Conservation (phyloP, 1,140 invertebrate genomes). For the Leguminivora glycinivorella region DNA sequence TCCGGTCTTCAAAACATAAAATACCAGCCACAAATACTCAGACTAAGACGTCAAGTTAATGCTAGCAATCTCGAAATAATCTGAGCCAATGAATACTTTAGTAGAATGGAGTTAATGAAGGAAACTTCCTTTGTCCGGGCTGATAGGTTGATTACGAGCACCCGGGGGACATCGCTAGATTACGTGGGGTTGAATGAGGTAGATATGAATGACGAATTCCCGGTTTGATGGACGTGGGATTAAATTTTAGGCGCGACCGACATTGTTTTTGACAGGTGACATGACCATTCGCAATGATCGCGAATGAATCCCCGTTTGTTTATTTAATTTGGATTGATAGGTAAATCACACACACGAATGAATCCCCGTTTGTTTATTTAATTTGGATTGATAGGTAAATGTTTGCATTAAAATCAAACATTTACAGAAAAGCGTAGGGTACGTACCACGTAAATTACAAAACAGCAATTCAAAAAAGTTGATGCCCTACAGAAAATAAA, state of each 20-base stretch:
- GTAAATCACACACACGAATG: too few relatives aligned
- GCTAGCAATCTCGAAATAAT: slow-evolving; percentile 34
- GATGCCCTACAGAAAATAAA: too few relatives aligned
- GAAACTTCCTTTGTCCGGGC: slow-evolving; percentile 64
- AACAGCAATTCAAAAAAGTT: too few relatives aligned
- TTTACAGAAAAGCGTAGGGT: too few relatives aligned
- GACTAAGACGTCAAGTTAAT: slow-evolving; percentile 28
- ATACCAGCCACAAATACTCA: too few relatives aligned
- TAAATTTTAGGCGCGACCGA: background rate
- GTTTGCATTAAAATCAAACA: too few relatives aligned
- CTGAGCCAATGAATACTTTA: slow-evolving; percentile 71
- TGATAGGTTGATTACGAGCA: slow-evolving; percentile 59
- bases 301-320: background rate
- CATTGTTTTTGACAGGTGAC: background rate
- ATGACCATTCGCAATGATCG: background rate
- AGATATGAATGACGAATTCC: background rate
- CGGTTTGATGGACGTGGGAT: slow-evolving; percentile 13
- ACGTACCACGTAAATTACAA: too few relatives aligned
- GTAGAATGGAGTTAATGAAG: slow-evolving; percentile 69
- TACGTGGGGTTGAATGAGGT: slow-evolving; percentile 21
- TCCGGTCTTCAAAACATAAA: too few relatives aligned
- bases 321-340: too few relatives aligned
- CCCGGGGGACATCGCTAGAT: slow-evolving; percentile 33
- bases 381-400: too few relatives aligned
- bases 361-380: too few relatives aligned